These are phyloP conservation scores for Coregonus suidteri DNA, from an alignment of 2,797 vertebrate genomes.

Conservation along the genomic window DNA sequence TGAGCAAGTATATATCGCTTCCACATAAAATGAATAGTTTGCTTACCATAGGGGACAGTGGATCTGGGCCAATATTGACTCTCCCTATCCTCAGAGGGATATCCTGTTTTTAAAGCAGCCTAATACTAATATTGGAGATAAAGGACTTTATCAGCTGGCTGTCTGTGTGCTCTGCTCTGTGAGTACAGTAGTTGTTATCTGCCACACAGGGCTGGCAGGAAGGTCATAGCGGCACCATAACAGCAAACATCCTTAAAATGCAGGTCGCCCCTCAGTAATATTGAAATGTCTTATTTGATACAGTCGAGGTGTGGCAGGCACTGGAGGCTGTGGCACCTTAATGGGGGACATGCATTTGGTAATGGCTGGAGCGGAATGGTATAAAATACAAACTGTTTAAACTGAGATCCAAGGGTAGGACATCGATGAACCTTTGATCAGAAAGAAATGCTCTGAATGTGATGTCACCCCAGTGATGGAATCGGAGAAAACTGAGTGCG, in stretches of 20 bases:
- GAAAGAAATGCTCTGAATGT: neutral
- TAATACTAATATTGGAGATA: neutral
- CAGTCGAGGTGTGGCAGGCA: too few species aligned
- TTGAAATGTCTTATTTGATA: neutral
- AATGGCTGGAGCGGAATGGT: too few species aligned
- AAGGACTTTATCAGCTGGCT: neutral
- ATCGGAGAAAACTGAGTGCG: neutral
- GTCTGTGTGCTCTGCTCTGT: neutral
- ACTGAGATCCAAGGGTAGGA: neutral
- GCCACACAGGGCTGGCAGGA: neutral
- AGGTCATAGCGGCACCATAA: neutral
- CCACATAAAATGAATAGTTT: neutral
- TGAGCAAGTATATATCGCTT: neutral
- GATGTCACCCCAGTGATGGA: neutral
- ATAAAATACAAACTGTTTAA: neutral
- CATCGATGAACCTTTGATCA: neutral
- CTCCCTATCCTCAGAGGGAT: neutral
- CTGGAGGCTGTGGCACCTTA: too few species aligned
- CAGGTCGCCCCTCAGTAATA: neutral
- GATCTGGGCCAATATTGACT: slow-evolving; percentile 22
- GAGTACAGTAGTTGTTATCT: neutral
- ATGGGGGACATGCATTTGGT: too few species aligned
- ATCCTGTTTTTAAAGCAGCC: slow-evolving; percentile 7
- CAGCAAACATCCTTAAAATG: slow-evolving; percentile 8
- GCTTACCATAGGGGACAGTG: neutral